These are phyloP conservation scores for cattle (Bos taurus) DNA, from an alignment of 2,113 vertebrate species.

Conservation along the genomic window DNA sequence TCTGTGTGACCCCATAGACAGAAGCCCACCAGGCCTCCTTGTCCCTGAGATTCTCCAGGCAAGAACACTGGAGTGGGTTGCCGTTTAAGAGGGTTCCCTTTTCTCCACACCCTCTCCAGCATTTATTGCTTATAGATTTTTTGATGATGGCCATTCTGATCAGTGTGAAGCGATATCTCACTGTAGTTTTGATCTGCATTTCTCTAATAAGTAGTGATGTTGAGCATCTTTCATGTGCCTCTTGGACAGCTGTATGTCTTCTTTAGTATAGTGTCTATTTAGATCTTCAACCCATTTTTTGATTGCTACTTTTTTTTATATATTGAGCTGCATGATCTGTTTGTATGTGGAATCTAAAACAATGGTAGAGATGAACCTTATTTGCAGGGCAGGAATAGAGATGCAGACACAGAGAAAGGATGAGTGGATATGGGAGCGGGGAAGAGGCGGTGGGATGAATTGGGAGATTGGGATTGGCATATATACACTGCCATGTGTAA, in stretches of 20 bases:
- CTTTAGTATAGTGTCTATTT: not conserved
- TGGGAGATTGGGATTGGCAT: not conserved
- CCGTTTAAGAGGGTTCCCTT: not conserved
- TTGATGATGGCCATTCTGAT: not conserved
- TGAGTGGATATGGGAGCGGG: not conserved
- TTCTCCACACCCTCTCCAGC: not conserved
- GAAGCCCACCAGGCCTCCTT: too few species aligned
- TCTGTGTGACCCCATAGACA: too few species aligned
- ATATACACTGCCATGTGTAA: not conserved
- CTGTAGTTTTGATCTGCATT: not conserved
- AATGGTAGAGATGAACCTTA: not conserved
- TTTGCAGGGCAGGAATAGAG: not conserved
- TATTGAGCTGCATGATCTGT: not conserved
- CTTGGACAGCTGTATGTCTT: not conserved
- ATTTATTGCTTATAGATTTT: not conserved
- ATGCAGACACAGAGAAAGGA: not conserved
- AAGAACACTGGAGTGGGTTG: too few species aligned
- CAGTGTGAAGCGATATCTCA: not conserved
- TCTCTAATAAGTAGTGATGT: not conserved
- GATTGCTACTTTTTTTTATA: not conserved
- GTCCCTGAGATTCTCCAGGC: too few species aligned
- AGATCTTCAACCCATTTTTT: not conserved
- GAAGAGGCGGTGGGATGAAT: not conserved
- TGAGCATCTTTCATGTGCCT: not conserved
- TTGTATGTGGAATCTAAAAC: not conserved